phyloP scores from a whole-genome alignment of 2,888 invertebrate genomes.

The Hydrotaea diabolus region DNA sequence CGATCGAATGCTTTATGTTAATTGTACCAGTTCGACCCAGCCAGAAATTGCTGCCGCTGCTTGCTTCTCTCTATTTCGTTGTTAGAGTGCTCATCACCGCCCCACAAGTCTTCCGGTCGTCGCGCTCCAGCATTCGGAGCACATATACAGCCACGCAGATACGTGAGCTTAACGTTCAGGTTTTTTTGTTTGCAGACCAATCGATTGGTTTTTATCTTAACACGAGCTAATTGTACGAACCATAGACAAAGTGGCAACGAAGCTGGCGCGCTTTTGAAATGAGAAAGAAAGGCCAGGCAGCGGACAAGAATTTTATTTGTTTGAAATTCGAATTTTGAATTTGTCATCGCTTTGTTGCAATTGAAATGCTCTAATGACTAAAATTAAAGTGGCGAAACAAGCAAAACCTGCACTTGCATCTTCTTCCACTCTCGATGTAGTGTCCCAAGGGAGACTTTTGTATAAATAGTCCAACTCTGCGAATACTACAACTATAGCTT shows the following conservation, averaged over 20 bases:
- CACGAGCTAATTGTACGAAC: background rate
- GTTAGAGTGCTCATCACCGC: background rate
- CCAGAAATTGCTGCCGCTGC: background rate
- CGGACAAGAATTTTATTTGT: background rate
- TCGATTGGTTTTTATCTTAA: constrained; percentile 16
- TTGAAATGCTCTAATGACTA: background rate
- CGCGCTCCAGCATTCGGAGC: background rate
- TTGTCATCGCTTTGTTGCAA: background rate
- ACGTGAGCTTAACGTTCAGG: background rate
- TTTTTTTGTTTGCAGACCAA: constrained; percentile 3
- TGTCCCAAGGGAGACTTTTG: background rate
- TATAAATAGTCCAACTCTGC: constrained; percentile 41
- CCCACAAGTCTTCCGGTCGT: constrained; percentile 37
- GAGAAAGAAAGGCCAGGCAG: background rate
- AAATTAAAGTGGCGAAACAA: constrained; percentile 31
- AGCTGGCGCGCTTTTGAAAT: background rate
- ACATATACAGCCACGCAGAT: background rate
- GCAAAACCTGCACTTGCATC: constrained; percentile 40
- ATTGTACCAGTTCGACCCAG: constrained; percentile 20
- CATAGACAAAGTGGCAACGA: constrained; percentile 42
- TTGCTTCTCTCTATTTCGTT: too few relatives aligned
- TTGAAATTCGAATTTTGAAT: constrained; percentile 10
- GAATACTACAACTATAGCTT: constrained; percentile 1
- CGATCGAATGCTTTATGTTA: constrained; percentile 4
- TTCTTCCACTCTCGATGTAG: background rate